phyloP scores from a whole-genome alignment of 1,140 invertebrate species.

The Micrasema longulum region DNA sequence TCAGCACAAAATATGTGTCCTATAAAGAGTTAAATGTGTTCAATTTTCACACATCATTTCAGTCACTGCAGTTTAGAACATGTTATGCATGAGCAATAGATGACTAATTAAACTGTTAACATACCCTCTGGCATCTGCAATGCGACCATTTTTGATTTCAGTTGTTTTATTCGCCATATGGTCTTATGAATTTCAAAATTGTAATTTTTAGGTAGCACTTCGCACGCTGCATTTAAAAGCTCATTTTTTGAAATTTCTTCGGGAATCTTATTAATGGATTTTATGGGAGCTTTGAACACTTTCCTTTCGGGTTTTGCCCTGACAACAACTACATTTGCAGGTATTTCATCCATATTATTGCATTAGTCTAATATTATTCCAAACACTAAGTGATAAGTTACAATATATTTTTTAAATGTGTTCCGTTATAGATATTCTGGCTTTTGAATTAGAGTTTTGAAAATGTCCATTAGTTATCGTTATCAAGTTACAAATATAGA shows the following conservation, averaged over 20 bases:
- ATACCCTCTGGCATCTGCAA: constrained; percentile 96
- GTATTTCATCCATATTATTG: constrained; percentile 36
- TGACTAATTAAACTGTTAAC: not conserved
- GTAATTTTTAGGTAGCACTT: constrained; percentile 91
- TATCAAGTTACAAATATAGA: too few relatives aligned
- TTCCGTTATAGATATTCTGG: too few relatives aligned
- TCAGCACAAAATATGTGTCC: too few relatives aligned
- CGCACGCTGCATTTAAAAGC: constrained; percentile 78
- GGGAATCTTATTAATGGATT: constrained; percentile 81
- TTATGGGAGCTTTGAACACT: constrained; percentile 79
- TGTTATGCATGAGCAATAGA: too few relatives aligned
- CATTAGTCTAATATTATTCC: too few relatives aligned
- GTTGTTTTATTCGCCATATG: constrained; percentile 92
- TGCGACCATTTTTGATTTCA: constrained; percentile 88
- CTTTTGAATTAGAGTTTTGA: too few relatives aligned
- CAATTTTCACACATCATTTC: too few relatives aligned
- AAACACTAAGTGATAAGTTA: too few relatives aligned
- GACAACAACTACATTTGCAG: constrained; percentile 70
- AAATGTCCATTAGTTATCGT: too few relatives aligned
- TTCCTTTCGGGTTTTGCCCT: constrained; percentile 82
- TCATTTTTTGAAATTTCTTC: constrained; percentile 86
- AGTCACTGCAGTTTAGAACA: too few relatives aligned
- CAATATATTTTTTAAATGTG: too few relatives aligned
- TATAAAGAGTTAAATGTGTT: too few relatives aligned
- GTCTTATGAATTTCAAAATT: constrained; percentile 99